phyloP scores from a whole-genome alignment of 2,888 invertebrate genomes.

The Oscheius sp. region DNA sequence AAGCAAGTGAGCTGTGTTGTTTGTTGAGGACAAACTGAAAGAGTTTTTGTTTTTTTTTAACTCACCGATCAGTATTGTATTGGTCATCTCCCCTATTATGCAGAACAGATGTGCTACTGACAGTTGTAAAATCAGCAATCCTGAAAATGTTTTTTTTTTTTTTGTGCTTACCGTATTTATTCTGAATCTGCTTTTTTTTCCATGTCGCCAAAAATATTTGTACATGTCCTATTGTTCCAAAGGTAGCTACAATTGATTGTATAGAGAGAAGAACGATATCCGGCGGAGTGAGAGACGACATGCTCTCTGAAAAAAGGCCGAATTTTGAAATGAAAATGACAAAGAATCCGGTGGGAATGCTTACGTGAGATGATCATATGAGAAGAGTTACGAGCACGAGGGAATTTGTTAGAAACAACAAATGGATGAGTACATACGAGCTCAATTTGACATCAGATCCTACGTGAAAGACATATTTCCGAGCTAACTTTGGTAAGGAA shows the following conservation, averaged over 20 bases:
- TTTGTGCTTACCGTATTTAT: conserved; percentile 18
- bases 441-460: no score
- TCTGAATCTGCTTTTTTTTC: conserved; percentile 22
- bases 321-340: no score
- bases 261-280: not conserved
- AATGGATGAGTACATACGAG: no score
- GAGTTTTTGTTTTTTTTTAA: not conserved
- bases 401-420: no score
- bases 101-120: conserved; percentile 20
- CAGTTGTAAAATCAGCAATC: conserved; percentile 15
- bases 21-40: not conserved
- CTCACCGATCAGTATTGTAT: conserved; percentile 8
- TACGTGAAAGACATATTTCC: no score
- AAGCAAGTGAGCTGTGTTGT: conserved; percentile 9
- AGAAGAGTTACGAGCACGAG: no score
- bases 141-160: conserved; percentile 7
- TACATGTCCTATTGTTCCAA: conserved; percentile 26
- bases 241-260: conserved; percentile 8
- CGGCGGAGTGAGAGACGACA: not conserved
- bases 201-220: conserved; percentile 22
- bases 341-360: no score
- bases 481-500: no score
- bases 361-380: no score
- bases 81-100: conserved; percentile 18
- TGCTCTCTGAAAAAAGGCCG: not conserved